Conservation (phyloP, 2,888 invertebrate genomes). For the Cheilosia variabilis region DNA sequence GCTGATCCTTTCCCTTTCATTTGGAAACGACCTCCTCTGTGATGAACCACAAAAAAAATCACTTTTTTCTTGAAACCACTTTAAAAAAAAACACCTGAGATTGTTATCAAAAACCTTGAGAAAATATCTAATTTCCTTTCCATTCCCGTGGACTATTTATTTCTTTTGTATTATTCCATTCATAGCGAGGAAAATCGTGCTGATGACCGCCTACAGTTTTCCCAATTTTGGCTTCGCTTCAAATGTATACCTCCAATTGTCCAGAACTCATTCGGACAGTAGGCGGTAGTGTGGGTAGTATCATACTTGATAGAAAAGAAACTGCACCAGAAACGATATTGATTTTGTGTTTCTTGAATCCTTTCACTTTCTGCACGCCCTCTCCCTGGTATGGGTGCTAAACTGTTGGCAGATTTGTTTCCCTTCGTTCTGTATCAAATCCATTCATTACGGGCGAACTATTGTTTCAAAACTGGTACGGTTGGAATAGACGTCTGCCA, state of each 20-base stretch:
- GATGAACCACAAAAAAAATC: conserved; percentile 3
- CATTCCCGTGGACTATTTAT: conserved; percentile 5
- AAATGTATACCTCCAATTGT: conserved; percentile 4
- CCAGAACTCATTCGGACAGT: conserved; percentile 20
- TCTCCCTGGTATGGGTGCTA: conserved; percentile 6
- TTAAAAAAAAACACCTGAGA: conserved; percentile 7
- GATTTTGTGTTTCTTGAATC: conserved; percentile 21
- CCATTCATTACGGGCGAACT: not conserved
- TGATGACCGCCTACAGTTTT: conserved; percentile 20
- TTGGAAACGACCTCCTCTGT: not conserved
- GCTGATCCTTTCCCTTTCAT: conserved; percentile 8
- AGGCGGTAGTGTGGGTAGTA: conserved; percentile 10
- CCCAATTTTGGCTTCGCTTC: not conserved
- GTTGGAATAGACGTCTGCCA: not conserved
- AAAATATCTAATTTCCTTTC: conserved; percentile 30
- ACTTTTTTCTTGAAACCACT: conserved; percentile 4
- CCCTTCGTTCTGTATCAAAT: not conserved
- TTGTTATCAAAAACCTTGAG: conserved; percentile 20
- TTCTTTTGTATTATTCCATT: conserved; percentile 5
- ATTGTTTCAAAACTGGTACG: not conserved
- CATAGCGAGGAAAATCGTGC: conserved; percentile 21
- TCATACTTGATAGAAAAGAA: conserved; percentile 2
- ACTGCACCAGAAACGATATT: not conserved
- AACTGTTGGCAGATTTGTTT: not conserved
- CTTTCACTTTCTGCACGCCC: conserved; percentile 36